A percentile compares a stretch with the other conserved stretches of the same genome.
Conservation (phyloP, 2,113 vertebrate species). For the Urocynchramus pylzowi region DNA sequence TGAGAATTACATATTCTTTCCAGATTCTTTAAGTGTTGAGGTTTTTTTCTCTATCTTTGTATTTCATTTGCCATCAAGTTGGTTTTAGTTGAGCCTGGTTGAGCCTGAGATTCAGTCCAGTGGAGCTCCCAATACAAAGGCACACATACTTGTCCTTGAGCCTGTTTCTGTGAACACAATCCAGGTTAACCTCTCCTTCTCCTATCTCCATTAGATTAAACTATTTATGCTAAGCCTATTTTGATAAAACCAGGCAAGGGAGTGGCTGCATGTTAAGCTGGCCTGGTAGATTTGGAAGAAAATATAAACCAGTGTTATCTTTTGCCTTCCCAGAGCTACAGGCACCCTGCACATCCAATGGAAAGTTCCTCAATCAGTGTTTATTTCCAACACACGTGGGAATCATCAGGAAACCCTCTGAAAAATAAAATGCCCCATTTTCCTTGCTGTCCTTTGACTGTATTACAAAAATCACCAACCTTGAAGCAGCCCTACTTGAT, state of each 20-base stretch:
- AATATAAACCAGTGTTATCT: neutral
- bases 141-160: neutral
- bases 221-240: neutral
- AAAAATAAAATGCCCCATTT: neutral
- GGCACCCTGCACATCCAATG: neutral
- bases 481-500: neutral
- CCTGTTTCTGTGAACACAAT: neutral
- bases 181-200: neutral
- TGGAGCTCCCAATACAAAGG: neutral
- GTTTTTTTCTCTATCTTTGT: neutral
- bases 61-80: neutral
- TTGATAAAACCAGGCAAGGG: neutral
- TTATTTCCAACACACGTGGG: neutral
- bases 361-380: neutral
- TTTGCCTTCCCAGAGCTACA: neutral
- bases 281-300: neutral
- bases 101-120: neutral
- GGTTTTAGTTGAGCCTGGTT: neutral
- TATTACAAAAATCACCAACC: neutral
- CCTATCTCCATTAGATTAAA: neutral
- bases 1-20: neutral
- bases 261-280: neutral
- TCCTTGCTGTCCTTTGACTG: neutral
- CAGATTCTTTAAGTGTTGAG: neutral
- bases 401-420: neutral